phyloP scores from a whole-genome alignment of 2,113 vertebrate genomes.

The Mugil cephalus region DNA sequence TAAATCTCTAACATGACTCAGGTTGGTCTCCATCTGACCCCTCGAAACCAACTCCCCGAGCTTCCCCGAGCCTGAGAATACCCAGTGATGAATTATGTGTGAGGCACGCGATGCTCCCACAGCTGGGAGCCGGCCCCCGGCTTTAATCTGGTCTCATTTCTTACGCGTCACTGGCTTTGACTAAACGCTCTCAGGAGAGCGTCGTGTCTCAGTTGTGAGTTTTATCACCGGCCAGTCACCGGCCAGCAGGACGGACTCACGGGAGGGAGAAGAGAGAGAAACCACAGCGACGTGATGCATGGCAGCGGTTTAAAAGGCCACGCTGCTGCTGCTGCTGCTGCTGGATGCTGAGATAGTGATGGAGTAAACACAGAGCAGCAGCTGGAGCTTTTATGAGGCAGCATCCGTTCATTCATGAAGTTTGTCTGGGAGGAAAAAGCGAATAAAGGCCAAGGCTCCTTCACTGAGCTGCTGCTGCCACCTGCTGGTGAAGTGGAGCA shows the following conservation, averaged over 20 bases:
- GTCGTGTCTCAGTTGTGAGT: slow-evolving; percentile 21
- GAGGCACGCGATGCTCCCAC: slow-evolving; percentile 11
- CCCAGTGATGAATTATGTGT: neutral
- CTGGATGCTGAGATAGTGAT: slow-evolving; percentile 24
- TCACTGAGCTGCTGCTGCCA: slow-evolving; percentile 62
- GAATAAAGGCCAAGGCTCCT: neutral
- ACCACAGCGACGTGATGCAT: slow-evolving; percentile 33
- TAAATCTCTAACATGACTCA: slow-evolving; percentile 38
- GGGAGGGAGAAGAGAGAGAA: slow-evolving; percentile 5
- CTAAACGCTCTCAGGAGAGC: slow-evolving; percentile 28
- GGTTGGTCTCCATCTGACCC: slow-evolving; percentile 37
- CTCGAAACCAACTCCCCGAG: neutral
- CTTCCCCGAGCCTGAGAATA: neutral
- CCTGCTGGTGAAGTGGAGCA: slow-evolving; percentile 57
- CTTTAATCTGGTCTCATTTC: slow-evolving; percentile 28
- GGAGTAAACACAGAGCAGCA: slow-evolving; percentile 34
- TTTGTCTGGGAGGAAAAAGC: slow-evolving; percentile 13
- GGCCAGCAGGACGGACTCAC: slow-evolving; percentile 40
- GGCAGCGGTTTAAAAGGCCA: slow-evolving; percentile 10
- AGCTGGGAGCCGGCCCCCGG: neutral
- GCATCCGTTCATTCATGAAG: slow-evolving; percentile 16
- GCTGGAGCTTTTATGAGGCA: slow-evolving; percentile 32
- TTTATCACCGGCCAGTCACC: slow-evolving; percentile 32
- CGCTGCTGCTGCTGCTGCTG: neutral
- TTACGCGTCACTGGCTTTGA: slow-evolving; percentile 8